Evolutionary conservation across 2,888 invertebrate species (phyloP).

Genomic region (Hirtodrosophila trivittata): DNA sequence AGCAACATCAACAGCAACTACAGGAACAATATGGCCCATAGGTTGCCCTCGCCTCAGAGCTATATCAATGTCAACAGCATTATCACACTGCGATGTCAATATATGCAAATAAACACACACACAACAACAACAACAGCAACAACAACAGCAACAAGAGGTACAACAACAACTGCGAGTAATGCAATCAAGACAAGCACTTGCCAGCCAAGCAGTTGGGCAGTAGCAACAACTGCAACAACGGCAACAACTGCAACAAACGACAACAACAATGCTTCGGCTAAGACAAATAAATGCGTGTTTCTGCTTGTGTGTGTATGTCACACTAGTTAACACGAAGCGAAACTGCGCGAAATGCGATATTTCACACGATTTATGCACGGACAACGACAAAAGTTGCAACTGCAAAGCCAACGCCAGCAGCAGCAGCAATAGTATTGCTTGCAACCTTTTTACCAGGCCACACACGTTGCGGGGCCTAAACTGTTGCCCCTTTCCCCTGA

Average conservation of each 20-base stretch:
- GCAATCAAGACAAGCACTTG: constrained; percentile 59
- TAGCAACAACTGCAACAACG: constrained; percentile 38
- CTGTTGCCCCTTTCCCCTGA: constrained; percentile 10
- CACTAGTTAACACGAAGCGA: constrained; percentile 81
- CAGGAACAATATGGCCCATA: constrained; percentile 44
- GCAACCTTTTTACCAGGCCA: constrained; percentile 47
- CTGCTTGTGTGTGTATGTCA: constrained; percentile 63
- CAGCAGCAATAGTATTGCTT: constrained; percentile 32
- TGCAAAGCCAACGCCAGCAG: constrained; percentile 55
- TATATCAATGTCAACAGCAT: constrained; percentile 80
- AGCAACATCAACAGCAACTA: constrained; percentile 29
- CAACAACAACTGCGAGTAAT: constrained; percentile 36
- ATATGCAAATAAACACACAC: constrained; percentile 74
- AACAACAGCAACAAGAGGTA: constrained; percentile 40
- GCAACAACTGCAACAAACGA: constrained; percentile 39
- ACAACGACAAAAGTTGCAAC: constrained; percentile 77
- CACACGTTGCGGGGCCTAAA: constrained; percentile 58
- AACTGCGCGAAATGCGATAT: constrained; percentile 83
- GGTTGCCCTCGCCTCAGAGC: constrained; percentile 59
- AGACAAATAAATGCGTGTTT: constrained; percentile 76
- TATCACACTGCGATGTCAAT: constrained; percentile 80
- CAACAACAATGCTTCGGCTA: constrained; percentile 54
- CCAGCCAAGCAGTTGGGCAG: constrained; percentile 38
- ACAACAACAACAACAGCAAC: constrained; percentile 37
- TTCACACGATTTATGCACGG: constrained; percentile 84